Conservation (phyloP, 1,140 invertebrate species). For the Asbolus verrucosus region DNA sequence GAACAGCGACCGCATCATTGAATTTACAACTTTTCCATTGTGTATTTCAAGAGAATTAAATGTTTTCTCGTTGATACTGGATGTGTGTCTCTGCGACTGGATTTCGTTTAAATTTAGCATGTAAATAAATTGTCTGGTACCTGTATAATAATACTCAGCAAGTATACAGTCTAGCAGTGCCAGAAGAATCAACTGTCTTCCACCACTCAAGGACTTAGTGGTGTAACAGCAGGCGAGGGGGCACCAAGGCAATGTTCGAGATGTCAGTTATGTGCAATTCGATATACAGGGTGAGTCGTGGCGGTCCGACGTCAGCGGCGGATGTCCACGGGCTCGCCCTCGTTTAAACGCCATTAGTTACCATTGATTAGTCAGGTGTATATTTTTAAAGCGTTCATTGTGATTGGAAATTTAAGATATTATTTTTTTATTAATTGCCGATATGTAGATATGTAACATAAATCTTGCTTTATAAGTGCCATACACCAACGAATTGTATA, state of each 20-base stretch:
- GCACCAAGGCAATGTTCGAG: constrained; percentile 55
- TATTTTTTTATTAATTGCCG: constrained; percentile 56
- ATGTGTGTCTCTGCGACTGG: constrained; percentile 5
- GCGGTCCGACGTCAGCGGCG: not conserved
- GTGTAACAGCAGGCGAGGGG: constrained; percentile 60
- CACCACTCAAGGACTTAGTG: constrained; percentile 58
- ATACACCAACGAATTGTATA: constrained; percentile 54
- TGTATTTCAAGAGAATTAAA: not conserved
- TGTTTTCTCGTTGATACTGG: constrained; percentile 20
- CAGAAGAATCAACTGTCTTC: constrained; percentile 63
- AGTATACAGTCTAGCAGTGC: constrained; percentile 59
- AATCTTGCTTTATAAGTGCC: constrained; percentile 58
- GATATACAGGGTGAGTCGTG: not conserved
- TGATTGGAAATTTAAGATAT: constrained; percentile 55
- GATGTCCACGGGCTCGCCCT: not conserved
- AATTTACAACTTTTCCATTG: not conserved
- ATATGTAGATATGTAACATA: constrained; percentile 58
- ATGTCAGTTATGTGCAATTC: constrained; percentile 53
- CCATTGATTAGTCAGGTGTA: constrained; percentile 38
- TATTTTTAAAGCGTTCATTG: constrained; percentile 47
- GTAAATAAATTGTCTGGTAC: constrained; percentile 64
- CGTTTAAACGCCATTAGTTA: constrained; percentile 48
- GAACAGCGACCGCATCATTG: not conserved
- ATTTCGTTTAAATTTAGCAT: constrained; percentile 48
- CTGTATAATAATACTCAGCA: constrained; percentile 62